Evolutionary conservation across 1,140 invertebrate species (phyloP).

Genomic region (Odontomachus brunneus): DNA sequence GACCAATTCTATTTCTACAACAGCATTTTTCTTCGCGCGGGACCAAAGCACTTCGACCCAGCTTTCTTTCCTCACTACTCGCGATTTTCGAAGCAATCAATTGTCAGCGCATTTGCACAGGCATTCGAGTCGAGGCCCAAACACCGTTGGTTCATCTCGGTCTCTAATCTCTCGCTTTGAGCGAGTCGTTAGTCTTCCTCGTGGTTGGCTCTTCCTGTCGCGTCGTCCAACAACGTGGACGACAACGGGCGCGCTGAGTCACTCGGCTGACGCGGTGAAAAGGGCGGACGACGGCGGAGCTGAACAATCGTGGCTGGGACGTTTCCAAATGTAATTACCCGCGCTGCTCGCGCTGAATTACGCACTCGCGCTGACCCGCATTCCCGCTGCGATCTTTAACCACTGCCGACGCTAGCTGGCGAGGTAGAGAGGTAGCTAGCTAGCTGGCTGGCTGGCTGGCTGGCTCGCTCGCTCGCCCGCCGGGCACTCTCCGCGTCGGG

Average conservation of each 20-base stretch:
- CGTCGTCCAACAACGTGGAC: conserved; percentile 26
- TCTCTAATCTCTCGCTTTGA: conserved; percentile 60
- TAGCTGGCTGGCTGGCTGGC: too few relatives aligned
- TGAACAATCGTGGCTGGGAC: conserved; percentile 55
- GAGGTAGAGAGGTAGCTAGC: too few relatives aligned
- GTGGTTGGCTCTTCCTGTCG: not conserved
- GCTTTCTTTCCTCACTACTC: too few relatives aligned
- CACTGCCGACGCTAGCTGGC: too few relatives aligned
- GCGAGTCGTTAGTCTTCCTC: conserved; percentile 67
- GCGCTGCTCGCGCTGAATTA: conserved; percentile 43
- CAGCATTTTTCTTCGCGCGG: too few relatives aligned
- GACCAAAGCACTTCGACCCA: too few relatives aligned
- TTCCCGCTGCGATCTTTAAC: conserved; percentile 30
- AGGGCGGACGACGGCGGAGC: conserved; percentile 1
- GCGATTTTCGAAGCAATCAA: conserved; percentile 28
- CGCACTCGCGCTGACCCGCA: conserved; percentile 34
- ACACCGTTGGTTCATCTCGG: conserved; percentile 60
- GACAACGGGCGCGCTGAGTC: conserved; percentile 62
- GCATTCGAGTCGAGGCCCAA: conserved; percentile 24
- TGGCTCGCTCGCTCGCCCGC: too few relatives aligned
- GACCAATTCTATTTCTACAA: too few relatives aligned
- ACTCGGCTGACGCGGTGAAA: conserved; percentile 55
- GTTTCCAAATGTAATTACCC: conserved; percentile 65
- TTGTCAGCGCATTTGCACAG: conserved; percentile 64
- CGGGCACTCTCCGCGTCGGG: not conserved